These are phyloP conservation scores for Argynnis bischoffii DNA, from an alignment of 2,888 invertebrate species.

Conservation along the genomic window DNA sequence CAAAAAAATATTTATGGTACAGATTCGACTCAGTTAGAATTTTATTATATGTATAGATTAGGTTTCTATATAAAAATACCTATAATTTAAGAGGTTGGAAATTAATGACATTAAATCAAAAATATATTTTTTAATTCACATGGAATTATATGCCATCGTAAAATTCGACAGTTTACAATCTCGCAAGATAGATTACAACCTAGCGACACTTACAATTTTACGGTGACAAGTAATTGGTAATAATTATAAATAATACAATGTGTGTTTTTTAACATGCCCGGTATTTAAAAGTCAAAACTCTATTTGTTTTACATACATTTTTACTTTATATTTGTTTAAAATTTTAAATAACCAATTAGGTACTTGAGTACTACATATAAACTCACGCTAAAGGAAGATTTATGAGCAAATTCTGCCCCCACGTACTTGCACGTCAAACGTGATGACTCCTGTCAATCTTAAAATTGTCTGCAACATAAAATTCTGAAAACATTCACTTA, in stretches of 20 bases:
- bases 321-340: not conserved
- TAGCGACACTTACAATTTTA: no score
- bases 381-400: conserved; percentile 60
- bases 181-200: no score
- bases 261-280: no score
- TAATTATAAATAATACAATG: no score
- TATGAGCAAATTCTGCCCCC: conserved; percentile 66
- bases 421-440: conserved; percentile 60
- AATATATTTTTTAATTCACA: not conserved
- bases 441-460: conserved; percentile 72
- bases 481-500: conserved; percentile 38
- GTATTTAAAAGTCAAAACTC: no score
- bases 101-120: not conserved
- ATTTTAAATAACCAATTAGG: not conserved
- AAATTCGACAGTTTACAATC: no score
- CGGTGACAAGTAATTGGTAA: no score
- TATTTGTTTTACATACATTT: no score
- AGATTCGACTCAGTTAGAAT: no score
- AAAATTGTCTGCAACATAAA: conserved; percentile 58
- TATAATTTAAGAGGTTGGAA: not conserved
- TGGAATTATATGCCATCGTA: no score
- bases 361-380: conserved; percentile 51
- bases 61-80: not conserved
- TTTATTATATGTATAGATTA: no score
- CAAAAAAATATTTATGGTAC: no score